Conservation (phyloP, 2,797 vertebrate species). For the Borostomias antarcticus region DNA sequence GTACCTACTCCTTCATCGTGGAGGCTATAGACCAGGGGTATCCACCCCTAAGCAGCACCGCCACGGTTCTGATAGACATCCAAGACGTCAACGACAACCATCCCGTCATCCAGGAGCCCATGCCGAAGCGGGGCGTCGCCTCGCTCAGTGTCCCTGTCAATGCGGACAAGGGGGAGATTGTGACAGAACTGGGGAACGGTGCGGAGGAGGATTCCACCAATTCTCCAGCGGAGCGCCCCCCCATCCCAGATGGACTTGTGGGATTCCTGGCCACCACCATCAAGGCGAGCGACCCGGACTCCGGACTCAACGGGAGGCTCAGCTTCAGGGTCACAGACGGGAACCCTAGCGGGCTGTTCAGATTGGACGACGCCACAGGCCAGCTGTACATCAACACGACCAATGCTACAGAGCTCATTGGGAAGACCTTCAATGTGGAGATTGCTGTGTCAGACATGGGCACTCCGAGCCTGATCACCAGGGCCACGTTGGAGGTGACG, state of each 20-base stretch:
- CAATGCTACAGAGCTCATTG: constrained; percentile 86
- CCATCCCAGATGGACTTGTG: constrained; percentile 41
- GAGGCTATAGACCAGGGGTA: constrained; percentile 85
- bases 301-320: constrained; percentile 81
- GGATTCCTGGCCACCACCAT: constrained; percentile 72
- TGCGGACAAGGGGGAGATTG: constrained; percentile 78
- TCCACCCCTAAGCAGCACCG: constrained; percentile 80
- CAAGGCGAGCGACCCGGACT: constrained; percentile 84
- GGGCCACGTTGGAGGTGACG: constrained; percentile 72
- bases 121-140: constrained; percentile 74
- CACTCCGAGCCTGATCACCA: constrained; percentile 71
- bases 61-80: constrained; percentile 78
- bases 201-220: constrained; percentile 35
- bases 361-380: constrained; percentile 78
- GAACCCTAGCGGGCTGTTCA: constrained; percentile 72
- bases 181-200: constrained; percentile 65
- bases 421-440: constrained; percentile 77
- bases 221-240: constrained; percentile 33
- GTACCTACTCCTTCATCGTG: constrained; percentile 80
- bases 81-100: constrained; percentile 87
- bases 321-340: constrained; percentile 74
- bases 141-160: constrained; percentile 82
- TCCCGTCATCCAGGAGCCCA: constrained; percentile 80
- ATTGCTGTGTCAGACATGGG: constrained; percentile 83
- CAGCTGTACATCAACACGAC: constrained; percentile 86